phyloP scores from a whole-genome alignment of 1,140 invertebrate species.

The Ericerus pela region DNA sequence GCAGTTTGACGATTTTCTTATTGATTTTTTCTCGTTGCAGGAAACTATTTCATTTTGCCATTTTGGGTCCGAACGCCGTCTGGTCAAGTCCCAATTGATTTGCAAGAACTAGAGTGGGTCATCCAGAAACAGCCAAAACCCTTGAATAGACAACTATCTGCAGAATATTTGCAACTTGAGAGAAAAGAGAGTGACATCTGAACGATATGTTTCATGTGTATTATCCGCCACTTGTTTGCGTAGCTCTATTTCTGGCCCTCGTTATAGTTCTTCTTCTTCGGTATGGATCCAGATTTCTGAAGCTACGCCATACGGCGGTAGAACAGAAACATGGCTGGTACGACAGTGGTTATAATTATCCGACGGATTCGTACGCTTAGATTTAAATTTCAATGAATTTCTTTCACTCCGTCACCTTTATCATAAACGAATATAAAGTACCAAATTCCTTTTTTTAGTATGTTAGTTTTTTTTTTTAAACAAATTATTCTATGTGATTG shows the following conservation, averaged over 20 bases:
- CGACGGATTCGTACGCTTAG: too few relatives aligned
- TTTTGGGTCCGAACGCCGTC: conserved; percentile 67
- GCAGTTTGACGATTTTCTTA: too few relatives aligned
- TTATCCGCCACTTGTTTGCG: conserved; percentile 51
- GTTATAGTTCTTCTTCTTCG: conserved; percentile 58
- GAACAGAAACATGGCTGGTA: conserved; percentile 41
- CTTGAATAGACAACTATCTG: conserved; percentile 23
- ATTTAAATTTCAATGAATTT: too few relatives aligned
- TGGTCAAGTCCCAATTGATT: conserved; percentile 64
- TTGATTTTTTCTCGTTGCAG: conserved; percentile 32
- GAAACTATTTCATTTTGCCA: conserved; percentile 66
- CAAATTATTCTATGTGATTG: too few relatives aligned
- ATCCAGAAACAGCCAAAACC: conserved; percentile 26
- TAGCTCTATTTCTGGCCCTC: conserved; percentile 52
- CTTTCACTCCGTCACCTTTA: too few relatives aligned
- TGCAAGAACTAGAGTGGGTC: conserved; percentile 47
- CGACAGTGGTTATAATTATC: conserved; percentile 41
- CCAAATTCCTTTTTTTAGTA: too few relatives aligned
- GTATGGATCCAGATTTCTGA: conserved; percentile 49
- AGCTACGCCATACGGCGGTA: conserved; percentile 46
- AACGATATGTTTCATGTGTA: conserved; percentile 49
- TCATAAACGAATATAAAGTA: too few relatives aligned
- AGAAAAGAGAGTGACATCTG: conserved; percentile 70
- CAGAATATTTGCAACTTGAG: conserved; percentile 51
- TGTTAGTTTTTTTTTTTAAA: too few relatives aligned